phyloP scores from a whole-genome alignment of 37 sponge, comb jelly and placozoan genomes.

The Axinella damicornis region DNA sequence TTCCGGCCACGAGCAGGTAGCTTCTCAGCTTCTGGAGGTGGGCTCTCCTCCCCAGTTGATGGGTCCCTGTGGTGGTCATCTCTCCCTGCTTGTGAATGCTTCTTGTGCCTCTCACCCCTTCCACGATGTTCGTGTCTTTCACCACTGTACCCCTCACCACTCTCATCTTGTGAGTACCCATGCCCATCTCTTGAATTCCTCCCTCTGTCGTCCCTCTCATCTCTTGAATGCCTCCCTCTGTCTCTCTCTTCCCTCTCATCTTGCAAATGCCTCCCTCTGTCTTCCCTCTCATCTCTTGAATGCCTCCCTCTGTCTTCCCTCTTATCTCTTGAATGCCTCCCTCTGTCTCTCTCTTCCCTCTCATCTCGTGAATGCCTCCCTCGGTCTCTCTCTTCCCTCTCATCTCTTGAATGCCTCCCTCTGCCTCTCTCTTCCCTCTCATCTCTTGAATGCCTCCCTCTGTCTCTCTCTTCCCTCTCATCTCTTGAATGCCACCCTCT shows the following conservation, averaged over 20 bases:
- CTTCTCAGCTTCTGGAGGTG: neutral
- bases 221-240: too few species aligned
- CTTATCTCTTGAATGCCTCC: neutral
- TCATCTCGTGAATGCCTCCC: neutral
- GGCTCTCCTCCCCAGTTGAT: neutral
- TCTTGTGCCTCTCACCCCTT: neutral
- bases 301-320: neutral
- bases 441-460: neutral
- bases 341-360: neutral
- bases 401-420: neutral
- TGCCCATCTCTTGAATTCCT: too few species aligned
- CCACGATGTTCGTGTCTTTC: neutral
- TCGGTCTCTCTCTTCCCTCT: neutral
- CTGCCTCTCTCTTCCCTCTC: slow-evolving; percentile 20
- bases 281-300: neutral
- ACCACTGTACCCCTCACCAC: neutral
- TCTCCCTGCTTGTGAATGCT: neutral
- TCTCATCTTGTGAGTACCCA: too few species aligned
- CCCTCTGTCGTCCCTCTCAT: neutral
- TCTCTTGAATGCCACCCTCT: too few species aligned
- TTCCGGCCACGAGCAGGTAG: too few species aligned
- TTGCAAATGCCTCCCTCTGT: too few species aligned
- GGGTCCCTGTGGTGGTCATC: neutral
- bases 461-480: neutral
- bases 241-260: too few species aligned